Evolutionary conservation across 1,140 invertebrate genomes (phyloP), one percentile per base, ranked within the genome.

Genomic region (Zaprionus vittiger): DNA sequence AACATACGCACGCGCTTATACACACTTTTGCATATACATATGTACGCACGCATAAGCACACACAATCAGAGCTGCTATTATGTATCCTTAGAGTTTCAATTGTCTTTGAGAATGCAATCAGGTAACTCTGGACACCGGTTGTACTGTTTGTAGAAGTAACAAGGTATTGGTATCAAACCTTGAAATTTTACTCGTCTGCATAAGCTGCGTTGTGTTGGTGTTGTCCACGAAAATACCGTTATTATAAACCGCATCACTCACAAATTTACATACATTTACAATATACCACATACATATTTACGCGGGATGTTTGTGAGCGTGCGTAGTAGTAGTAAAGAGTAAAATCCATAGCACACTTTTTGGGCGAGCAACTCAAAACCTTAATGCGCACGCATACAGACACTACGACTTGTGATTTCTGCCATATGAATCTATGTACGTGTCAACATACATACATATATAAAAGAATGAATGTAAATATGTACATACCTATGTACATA

Each of bases 281-380:
- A 47, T n/a, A 47, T 12, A 68, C 28, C 22, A 31, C 28, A 17
- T 24, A 22, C 34, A n/a, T 28, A 66, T 41, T 34, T 57, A 14
- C 24, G 54, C 47, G 72, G 37, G 17, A 52, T 70, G 66, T 73
- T 80, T 63, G 77, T 52, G 80, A 80, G 83, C 71, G 83, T 87
- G 83, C 80, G 83, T 86, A 83, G 83, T 87, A 87, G 80, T 87
- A 87, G 83, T 87, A 83, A 87, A 86, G 87, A 86, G 28, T 31
- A 31, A 31, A 83, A 87, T 80, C 73, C 77, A 87, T 77, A 83
- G 83, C 83, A 86, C 78, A 87, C 83, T 86, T 87, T 87, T 86
- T 83, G 83, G 80, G 83, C 80, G 83, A 83, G 83, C 83, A 86
- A 86, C 63, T 61, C 64, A 83, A 37, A 59, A 47, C 24, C 65